Base-by-base conservation (phyloP, 2,888 invertebrate genomes). In the Villa cingulata region DNA sequence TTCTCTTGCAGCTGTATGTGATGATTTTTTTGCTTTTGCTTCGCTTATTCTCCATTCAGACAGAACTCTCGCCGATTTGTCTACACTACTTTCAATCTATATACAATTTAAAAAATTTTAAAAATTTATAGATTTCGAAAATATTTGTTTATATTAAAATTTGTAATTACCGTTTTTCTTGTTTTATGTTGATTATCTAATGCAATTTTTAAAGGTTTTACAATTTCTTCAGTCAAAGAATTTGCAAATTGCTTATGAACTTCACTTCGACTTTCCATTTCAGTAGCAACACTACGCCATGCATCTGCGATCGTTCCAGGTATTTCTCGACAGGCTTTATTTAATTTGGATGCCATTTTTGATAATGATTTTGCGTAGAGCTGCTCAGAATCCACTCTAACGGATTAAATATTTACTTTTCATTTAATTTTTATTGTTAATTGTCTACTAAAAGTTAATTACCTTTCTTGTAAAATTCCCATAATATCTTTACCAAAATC, bases 401-500 rank as follows among this genome's bases (percentile, higher is more conserved):
- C 7, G n/a, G n/a, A n/a, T n/a, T n/a, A n/a, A n/a, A n/a, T n/a
- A n/a, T n/a, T n/a, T n/a, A n/a, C n/a, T n/a, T n/a, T n/a, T n/a
- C n/a, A n/a, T n/a, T n/a, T n/a, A n/a, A 32, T n/a, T 23, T 37
- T 4, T 10, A 41, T 29, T 15, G 12, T 37, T 37, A 37, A 37
- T 37, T 37, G n/a, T n/a, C n/a, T n/a, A n/a, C n/a, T n/a, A n/a
- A n/a, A n/a, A n/a, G n/a, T n/a, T n/a, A n/a, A 4, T 66, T 72
- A 91, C 92, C 94, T 86, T 73, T 95, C 94, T 70, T 91, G 90
- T 56, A 95, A 72, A 60, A 94, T 87, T 40, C 80, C 74, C 7
- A 89, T 80, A 45, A 95, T 73, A 63, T 95, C 94, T 63, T 94
- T 92, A 71, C 91, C 90, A 66, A 92, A 90, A 65, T 94, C 92